A percentile compares a stretch with the other conserved stretches of the same genome.
These are phyloP conservation scores for Patiria pectinifera DNA, from an alignment of 53 echinoderm and acorn worm genomes.

Conservation along the genomic window DNA sequence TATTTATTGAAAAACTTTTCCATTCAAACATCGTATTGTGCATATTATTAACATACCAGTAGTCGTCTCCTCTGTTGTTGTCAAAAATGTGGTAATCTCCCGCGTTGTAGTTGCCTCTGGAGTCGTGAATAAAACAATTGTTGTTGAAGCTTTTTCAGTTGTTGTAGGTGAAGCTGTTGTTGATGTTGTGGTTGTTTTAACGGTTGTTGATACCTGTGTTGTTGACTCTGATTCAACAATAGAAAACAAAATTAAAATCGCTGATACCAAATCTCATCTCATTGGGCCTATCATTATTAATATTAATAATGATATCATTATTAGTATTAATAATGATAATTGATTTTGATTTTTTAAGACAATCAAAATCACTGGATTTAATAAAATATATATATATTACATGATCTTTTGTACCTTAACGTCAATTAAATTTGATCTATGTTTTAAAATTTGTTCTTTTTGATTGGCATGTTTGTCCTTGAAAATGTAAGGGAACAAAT, in stretches of 20 bases:
- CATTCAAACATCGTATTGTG: not conserved
- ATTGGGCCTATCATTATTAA: too few relatives aligned
- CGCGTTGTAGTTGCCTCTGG: slow-evolving; percentile 39
- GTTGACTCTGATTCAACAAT: not conserved
- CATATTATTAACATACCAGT: slow-evolving; percentile 1
- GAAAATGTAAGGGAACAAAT: not conserved
- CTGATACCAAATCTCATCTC: too few relatives aligned
- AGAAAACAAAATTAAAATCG: too few relatives aligned
- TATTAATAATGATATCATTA: too few relatives aligned
- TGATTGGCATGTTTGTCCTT: not conserved
- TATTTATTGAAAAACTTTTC: not conserved
- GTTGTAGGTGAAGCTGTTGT: slow-evolving; percentile 7
- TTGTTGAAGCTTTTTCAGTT: slow-evolving; percentile 20
- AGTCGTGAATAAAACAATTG: not conserved
- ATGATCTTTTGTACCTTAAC: too few relatives aligned
- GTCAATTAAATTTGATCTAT: too few relatives aligned
- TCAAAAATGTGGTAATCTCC: not conserved
- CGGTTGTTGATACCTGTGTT: not conserved
- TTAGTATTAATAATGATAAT: not conserved
- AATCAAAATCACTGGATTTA: too few relatives aligned
- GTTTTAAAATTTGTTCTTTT: too few relatives aligned
- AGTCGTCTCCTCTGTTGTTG: not conserved
- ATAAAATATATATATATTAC: too few relatives aligned
- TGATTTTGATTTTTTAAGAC: too few relatives aligned
- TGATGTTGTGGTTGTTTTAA: not conserved